A percentile compares a stretch with the other conserved stretches of the same genome.
Evolutionary conservation across 2,113 vertebrate species (phyloP).

Genomic region (Oxygymnocypris stewartii): DNA sequence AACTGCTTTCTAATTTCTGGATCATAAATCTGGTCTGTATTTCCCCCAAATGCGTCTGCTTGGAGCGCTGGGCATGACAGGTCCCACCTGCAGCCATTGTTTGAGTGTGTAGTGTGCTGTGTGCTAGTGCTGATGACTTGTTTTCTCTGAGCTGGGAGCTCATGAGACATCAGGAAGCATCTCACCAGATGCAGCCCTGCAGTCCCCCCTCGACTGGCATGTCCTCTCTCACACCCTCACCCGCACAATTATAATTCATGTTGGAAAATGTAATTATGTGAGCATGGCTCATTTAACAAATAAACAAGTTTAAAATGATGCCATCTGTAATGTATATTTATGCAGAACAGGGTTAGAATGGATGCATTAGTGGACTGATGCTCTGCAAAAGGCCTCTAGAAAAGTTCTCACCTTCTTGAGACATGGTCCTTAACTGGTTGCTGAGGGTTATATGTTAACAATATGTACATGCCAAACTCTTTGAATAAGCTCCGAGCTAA

Average conservation of each 20-base stretch:
- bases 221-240: constrained; percentile 1
- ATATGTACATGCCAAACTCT: not conserved
- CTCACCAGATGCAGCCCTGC: constrained; percentile 4
- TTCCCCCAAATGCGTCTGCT: not conserved
- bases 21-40: constrained; percentile 22
- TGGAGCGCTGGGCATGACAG: not conserved
- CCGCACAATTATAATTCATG: constrained; percentile 52
- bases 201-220: not conserved
- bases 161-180: not conserved
- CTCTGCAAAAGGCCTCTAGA: not conserved
- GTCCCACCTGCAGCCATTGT: constrained; percentile 30
- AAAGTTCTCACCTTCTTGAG: constrained; percentile 3
- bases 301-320: constrained; percentile 48
- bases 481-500: not conserved
- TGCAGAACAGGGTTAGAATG: constrained; percentile 21
- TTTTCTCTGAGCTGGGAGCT: constrained; percentile 4
- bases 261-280: constrained; percentile 53
- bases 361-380: constrained; percentile 27
- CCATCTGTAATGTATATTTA: constrained; percentile 41
- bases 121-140: constrained; percentile 12
- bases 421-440: not conserved
- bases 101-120: not conserved
- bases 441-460: not conserved
- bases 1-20: not conserved
- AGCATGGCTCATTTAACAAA: constrained; percentile 58